Percentiles rank a stretch among this genome's conserved stretches.
These are phyloP conservation scores for Microctonus hyperodae DNA, from an alignment of 2,888 invertebrate genomes.

Conservation along the genomic window DNA sequence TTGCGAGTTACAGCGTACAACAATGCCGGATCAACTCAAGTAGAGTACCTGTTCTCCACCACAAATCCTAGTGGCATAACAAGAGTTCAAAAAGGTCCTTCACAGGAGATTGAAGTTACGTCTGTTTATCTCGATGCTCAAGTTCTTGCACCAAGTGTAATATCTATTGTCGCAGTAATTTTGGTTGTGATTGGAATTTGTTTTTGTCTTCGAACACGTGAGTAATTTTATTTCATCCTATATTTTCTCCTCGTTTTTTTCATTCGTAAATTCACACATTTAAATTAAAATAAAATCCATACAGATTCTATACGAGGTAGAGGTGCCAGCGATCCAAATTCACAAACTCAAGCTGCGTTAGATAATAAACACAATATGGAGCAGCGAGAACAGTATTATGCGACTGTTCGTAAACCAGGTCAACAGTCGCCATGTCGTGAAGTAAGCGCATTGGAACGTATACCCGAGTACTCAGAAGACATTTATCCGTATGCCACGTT, in stretches of 20 bases:
- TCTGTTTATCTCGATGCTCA: constrained; percentile 64
- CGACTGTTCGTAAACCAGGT: constrained; percentile 59
- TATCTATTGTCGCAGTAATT: constrained; percentile 66
- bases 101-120: constrained; percentile 51
- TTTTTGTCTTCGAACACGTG: constrained; percentile 67
- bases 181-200: constrained; percentile 67
- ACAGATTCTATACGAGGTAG: constrained; percentile 52
- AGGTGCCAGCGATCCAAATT: constrained; percentile 55
- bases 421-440: constrained; percentile 64
- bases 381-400: constrained; percentile 61
- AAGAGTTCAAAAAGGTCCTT: constrained; percentile 53
- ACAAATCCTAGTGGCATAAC: constrained; percentile 65
- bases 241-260: no score
- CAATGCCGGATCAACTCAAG: constrained; percentile 70
- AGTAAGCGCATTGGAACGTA: constrained; percentile 61
- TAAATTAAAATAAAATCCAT: background rate
- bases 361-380: constrained; percentile 63
- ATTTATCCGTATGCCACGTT: constrained; percentile 94
- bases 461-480: constrained; percentile 86
- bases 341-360: constrained; percentile 55
- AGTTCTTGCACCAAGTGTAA: constrained; percentile 65
- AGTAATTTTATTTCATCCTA: constrained; percentile 41
- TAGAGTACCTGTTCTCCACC: constrained; percentile 69
- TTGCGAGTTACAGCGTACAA: constrained; percentile 70
- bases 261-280: no score